These are phyloP conservation scores for Anarsia innoxiella DNA, from an alignment of 2,888 invertebrate genomes.

Conservation along the genomic window DNA sequence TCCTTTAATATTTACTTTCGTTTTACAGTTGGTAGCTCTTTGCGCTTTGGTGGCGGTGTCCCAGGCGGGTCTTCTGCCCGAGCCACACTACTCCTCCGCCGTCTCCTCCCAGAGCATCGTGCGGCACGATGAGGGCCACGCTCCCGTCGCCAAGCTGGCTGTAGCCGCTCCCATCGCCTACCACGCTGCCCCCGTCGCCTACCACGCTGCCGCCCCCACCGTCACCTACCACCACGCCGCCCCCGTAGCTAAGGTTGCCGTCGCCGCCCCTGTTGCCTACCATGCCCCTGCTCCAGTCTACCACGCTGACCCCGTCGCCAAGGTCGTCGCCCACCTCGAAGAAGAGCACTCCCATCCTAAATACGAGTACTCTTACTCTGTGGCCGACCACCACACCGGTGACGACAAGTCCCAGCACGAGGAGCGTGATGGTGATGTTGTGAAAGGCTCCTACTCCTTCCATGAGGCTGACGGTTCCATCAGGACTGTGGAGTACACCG, in stretches of 20 bases:
- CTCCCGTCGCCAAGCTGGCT: constrained; percentile 33
- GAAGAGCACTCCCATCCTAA: constrained; percentile 56
- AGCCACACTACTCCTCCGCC: constrained; percentile 43
- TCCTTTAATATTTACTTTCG: too few relatives aligned
- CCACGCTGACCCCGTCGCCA: constrained; percentile 33
- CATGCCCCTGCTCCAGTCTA: constrained; percentile 31
- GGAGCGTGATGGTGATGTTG: constrained; percentile 68
- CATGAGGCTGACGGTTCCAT: constrained; percentile 73
- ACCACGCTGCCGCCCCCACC: constrained; percentile 21
- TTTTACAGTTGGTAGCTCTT: constrained; percentile 25
- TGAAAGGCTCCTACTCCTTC: constrained; percentile 71
- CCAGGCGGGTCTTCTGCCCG: constrained; percentile 36
- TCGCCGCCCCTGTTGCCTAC: constrained; percentile 28
- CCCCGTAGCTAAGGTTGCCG: constrained; percentile 21
- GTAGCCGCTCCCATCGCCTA: constrained; percentile 28
- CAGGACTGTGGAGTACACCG: constrained; percentile 71
- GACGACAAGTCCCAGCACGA: constrained; percentile 75
- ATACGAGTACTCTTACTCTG: constrained; percentile 72
- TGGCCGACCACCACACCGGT: constrained; percentile 73
- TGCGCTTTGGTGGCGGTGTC: constrained; percentile 32
- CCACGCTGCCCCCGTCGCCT: constrained; percentile 23
- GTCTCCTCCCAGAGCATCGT: constrained; percentile 49
- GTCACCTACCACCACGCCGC: constrained; percentile 24
- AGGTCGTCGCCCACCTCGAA: constrained; percentile 23
- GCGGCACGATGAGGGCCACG: constrained; percentile 28